Evolutionary conservation across 2,888 invertebrate genomes (phyloP).

Genomic region (Pristionchus mayeri): DNA sequence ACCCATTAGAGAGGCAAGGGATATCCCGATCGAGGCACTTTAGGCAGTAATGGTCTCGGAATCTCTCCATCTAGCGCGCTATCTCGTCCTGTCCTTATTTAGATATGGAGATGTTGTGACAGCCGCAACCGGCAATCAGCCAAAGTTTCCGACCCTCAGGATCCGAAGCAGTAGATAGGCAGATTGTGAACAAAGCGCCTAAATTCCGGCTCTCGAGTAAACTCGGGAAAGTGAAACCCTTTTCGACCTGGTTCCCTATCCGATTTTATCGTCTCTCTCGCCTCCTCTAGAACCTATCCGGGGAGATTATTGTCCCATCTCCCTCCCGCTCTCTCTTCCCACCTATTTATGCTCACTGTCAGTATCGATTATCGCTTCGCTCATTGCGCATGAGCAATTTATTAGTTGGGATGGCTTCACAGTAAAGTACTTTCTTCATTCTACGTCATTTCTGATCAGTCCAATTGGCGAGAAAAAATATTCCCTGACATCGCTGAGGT

Average conservation of each 20-base stretch:
- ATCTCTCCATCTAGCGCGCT: too few species aligned
- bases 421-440: too few species aligned
- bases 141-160: too few species aligned
- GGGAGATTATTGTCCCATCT: background rate
- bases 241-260: background rate
- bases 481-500: too few species aligned
- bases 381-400: too few species aligned
- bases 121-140: background rate
- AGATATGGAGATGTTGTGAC: too few species aligned
- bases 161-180: background rate
- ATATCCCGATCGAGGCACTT: background rate
- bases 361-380: background rate
- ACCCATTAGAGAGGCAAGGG: constrained; percentile 21
- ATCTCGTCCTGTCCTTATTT: too few species aligned
- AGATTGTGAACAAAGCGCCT: background rate
- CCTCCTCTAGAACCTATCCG: background rate
- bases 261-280: background rate
- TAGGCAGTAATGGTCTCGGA: background rate
- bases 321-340: background rate
- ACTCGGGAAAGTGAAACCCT: background rate
- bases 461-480: too few species aligned
- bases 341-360: constrained; percentile 21
- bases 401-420: too few species aligned
- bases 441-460: too few species aligned
- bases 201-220: background rate